Base-by-base conservation (phyloP, 2,888 invertebrate genomes). In the Psylliodes chrysocephalus region DNA sequence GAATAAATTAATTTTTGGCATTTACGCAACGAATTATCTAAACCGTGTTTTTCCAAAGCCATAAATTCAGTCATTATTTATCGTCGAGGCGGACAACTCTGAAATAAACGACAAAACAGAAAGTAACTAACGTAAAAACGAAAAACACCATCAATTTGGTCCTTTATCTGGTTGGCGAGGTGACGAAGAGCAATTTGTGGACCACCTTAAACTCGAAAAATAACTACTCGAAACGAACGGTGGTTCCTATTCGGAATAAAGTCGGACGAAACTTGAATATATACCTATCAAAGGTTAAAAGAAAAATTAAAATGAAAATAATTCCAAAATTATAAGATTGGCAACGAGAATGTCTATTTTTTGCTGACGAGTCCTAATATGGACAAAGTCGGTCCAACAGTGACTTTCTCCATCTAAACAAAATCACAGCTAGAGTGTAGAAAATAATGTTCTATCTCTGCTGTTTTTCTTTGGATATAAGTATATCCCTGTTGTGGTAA, bases 181-280 rank as follows among this genome's bases (percentile, higher is more conserved):
- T 65, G 65, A 62, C 60, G 60, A 64, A 57, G 52, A 53, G 64
- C 63, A 66, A 68, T 69, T 69, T 64, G 69, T 46, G 64, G 69
- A 69, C 69, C 69, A 66, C 66, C 68, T 62, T 25, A 66, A 64
- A 68, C 46, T 40, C 42, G 46, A 60, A 52, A n/a, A 64, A 62
- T 60, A 65, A 60, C 56, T 57, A 42, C 42, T 30, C 30, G 30
- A n/a, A n/a, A n/a, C 10, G 22, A 30, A 30, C 7, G 3, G 30
- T 30, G 30, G 30, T 30, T 30, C 6, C 4, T 8, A 8, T 6
- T 30, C 2, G 1, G 1, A 10, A 30, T 30, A 30, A 8, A 30
- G 30, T 8, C 10, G 30, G 30, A 8, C 30, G 10, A 30, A 30
- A 30, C 2, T n/a, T n/a, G n/a, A n/a, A n/a, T n/a, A n/a, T n/a